phyloP scores from a whole-genome alignment of 2,797 vertebrate species.

The Petrocephalus schoutedeni region DNA sequence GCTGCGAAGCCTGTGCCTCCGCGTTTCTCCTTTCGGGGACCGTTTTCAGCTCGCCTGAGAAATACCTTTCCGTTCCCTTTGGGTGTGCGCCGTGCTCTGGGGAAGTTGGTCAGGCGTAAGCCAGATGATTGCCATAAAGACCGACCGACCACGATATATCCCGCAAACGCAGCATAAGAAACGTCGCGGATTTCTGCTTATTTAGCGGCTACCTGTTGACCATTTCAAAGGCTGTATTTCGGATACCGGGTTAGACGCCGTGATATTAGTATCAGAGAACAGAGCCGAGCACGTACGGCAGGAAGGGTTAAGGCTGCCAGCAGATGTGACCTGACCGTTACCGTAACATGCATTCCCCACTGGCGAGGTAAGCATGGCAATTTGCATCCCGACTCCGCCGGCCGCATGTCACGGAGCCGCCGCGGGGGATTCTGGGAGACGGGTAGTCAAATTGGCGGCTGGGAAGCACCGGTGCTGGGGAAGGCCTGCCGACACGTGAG shows the following conservation, averaged over 20 bases:
- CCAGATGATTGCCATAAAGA: background rate
- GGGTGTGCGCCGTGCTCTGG: background rate
- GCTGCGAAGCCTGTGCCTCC: background rate
- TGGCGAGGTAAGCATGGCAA: background rate
- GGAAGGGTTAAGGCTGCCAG: background rate
- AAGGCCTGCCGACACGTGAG: background rate
- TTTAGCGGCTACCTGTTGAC: background rate
- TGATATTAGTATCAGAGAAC: background rate
- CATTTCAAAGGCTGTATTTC: background rate
- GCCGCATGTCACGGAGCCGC: background rate
- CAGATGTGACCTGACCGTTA: background rate
- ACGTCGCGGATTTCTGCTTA: background rate
- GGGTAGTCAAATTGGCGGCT: background rate
- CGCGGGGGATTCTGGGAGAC: background rate
- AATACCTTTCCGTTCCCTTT: constrained; percentile 7
- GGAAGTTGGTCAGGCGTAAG: constrained; percentile 9
- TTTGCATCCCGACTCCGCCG: background rate
- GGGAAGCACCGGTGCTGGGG: background rate
- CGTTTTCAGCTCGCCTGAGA: background rate
- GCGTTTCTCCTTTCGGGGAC: background rate
- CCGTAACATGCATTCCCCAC: background rate
- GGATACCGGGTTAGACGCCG: background rate
- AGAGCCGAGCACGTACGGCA: background rate
- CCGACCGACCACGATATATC: background rate
- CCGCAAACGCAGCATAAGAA: background rate